A percentile compares a stretch with the other conserved stretches of the same genome.
phyloP scores from a whole-genome alignment of 2,113 vertebrate genomes.

The Thalassoma bifasciatum region DNA sequence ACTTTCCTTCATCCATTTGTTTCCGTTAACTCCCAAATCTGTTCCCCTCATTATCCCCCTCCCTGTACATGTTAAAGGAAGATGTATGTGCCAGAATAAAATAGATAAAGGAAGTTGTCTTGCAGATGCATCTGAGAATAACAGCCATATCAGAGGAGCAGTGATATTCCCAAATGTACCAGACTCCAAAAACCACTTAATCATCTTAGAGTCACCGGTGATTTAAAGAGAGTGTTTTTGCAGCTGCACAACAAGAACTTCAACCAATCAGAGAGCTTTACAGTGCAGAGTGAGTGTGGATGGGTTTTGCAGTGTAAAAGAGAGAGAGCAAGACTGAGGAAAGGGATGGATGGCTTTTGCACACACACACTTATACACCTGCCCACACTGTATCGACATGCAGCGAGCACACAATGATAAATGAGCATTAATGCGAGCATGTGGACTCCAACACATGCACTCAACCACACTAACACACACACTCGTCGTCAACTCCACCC shows the following conservation, averaged over 20 bases:
- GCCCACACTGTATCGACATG: slow-evolving; percentile 23
- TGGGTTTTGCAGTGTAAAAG: slow-evolving; percentile 45
- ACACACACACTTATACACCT: background rate
- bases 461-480: background rate
- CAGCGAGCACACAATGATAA: slow-evolving; percentile 42
- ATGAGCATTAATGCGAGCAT: slow-evolving; percentile 36
- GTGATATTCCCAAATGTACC: slow-evolving; percentile 8
- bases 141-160: slow-evolving; percentile 1
- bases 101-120: slow-evolving; percentile 26
- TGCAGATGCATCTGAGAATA: slow-evolving; percentile 23
- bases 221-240: slow-evolving; percentile 57
- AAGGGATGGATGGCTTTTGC: slow-evolving; percentile 24
- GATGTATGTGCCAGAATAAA: background rate
- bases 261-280: slow-evolving; percentile 36
- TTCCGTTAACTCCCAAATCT: background rate
- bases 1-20: too few species aligned
- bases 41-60: background rate
- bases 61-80: background rate
- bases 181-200: slow-evolving; percentile 45
- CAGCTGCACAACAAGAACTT: slow-evolving; percentile 61
- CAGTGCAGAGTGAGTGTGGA: background rate
- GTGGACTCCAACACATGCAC: slow-evolving; percentile 17
- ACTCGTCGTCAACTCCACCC: slow-evolving; percentile 65
- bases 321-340: slow-evolving; percentile 53
- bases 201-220: slow-evolving; percentile 51